Evolutionary conservation across 1,140 invertebrate genomes (phyloP), one percentile per base, ranked within the genome.

Genomic region (Maniola jurtina): DNA sequence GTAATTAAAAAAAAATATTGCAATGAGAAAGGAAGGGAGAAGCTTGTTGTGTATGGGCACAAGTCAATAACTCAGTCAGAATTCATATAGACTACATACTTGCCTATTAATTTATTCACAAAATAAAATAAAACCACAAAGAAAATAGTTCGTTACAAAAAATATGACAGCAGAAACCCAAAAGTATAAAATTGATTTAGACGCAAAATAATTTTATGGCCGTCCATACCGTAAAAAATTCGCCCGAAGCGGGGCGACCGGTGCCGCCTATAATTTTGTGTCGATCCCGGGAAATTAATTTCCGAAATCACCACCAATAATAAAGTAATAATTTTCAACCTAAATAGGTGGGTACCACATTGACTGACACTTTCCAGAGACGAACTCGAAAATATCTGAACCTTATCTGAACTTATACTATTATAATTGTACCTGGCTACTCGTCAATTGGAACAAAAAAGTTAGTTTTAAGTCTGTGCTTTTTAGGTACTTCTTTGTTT

Each of bases 231-330:
- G 48, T 70, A 63, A 59, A 64, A 67, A 72, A 62, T 63, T 52
- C 50, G 56, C 38, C n/a, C 66, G 61, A 63, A 55, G 52, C 62
- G 50, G 36, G 58, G 68, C 67, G 71, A 62, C 56, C 40, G 56
- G 60, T 62, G 66, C 75, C 71, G 62, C 58, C 77, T 83, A 73
- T 80, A 87, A 89, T 89, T 89, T 89, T 64, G 55, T 59, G 64
- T 74, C 84, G 79, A 84, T 88, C 78, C 86, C 71, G 73, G 80
- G 86, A 88, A 89, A 89, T 88, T 88, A 89, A 89, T 89, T 88
- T 84, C 61, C 73, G 71, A 84, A 85, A 85, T 84, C 83, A 81
- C 81, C 75, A 77, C 77, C 84, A 78, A 86, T 88, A 87, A 88
- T 82, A 85, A 89, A 89, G 83, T 84, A 81, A 89, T 89, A 89